A percentile compares a stretch with the other conserved stretches of the same genome.
Evolutionary conservation across 2,113 vertebrate genomes (phyloP).

Genomic region (Egretta garzetta): DNA sequence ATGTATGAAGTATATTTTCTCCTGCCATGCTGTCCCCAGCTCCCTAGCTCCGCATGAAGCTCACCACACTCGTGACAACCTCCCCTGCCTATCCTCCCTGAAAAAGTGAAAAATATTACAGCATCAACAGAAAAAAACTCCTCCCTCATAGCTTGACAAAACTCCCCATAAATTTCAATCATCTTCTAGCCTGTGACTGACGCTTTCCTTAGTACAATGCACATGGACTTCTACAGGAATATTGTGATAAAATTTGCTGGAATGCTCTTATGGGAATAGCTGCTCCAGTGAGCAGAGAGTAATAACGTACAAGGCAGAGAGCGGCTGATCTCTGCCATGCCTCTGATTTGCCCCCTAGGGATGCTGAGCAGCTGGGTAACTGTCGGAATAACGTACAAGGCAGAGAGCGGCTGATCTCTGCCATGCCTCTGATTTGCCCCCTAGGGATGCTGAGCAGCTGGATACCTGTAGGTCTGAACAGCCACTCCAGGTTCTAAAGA

Average conservation of each 20-base stretch:
- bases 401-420: not conserved
- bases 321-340: not conserved
- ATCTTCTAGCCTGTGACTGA: not conserved
- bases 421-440: not conserved
- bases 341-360: not conserved
- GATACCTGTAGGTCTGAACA: not conserved
- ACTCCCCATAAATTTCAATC: not conserved
- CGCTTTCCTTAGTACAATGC: not conserved
- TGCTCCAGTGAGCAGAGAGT: not conserved
- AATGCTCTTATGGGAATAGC: not conserved
- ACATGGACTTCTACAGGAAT: not conserved
- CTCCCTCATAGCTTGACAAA: not conserved
- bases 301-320: not conserved
- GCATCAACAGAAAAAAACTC: not conserved
- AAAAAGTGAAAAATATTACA: not conserved
- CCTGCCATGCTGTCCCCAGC: not conserved
- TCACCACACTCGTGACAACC: not conserved
- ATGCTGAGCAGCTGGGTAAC: not conserved
- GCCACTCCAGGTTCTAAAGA: not conserved
- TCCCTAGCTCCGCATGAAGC: not conserved
- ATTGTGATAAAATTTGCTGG: not conserved
- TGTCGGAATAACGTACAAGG: too few relatives aligned
- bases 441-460: not conserved
- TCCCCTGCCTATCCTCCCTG: too few relatives aligned
- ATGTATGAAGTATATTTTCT: not conserved